Conservation (phyloP, 2,113 vertebrate species). For the Haemorhous mexicanus region DNA sequence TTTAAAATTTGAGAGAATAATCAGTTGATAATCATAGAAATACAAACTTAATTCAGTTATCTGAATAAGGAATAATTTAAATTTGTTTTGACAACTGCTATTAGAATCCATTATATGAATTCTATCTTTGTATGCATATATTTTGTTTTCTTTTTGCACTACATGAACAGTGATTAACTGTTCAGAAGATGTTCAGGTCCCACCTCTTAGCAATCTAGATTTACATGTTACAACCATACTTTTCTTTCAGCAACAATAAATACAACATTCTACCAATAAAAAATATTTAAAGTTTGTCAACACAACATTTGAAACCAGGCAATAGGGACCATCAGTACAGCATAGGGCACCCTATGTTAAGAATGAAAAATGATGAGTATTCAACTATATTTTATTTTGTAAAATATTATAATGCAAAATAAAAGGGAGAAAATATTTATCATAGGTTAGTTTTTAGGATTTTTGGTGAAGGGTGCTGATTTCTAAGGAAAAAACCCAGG, state of each 20-base stretch:
- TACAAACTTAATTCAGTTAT: neutral
- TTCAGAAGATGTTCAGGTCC: constrained; percentile 23
- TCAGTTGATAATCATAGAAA: constrained; percentile 13
- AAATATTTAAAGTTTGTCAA: constrained; percentile 44
- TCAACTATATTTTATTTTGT: constrained; percentile 43
- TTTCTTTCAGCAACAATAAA: constrained; percentile 48
- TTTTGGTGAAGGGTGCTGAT: constrained; percentile 38
- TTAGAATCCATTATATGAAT: neutral
- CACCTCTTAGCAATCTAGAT: constrained; percentile 46
- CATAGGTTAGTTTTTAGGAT: constrained; percentile 24
- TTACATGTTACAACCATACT: constrained; percentile 49
- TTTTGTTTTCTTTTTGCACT: constrained; percentile 44
- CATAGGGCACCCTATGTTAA: constrained; percentile 3
- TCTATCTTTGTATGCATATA: neutral
- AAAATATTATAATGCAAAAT: constrained; percentile 55
- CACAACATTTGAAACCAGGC: constrained; percentile 48
- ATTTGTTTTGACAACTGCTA: constrained; percentile 6
- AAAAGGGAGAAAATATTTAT: constrained; percentile 40
- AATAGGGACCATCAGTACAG: neutral
- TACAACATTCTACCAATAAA: constrained; percentile 44
- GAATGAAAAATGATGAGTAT: constrained; percentile 34
- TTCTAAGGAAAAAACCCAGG: neutral
- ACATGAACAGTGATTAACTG: constrained; percentile 50
- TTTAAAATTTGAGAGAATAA: constrained; percentile 8
- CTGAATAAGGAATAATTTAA: neutral